Conservation (phyloP, 92 coral and sea anemone genomes). For the Umimayanthus chanpuru region DNA sequence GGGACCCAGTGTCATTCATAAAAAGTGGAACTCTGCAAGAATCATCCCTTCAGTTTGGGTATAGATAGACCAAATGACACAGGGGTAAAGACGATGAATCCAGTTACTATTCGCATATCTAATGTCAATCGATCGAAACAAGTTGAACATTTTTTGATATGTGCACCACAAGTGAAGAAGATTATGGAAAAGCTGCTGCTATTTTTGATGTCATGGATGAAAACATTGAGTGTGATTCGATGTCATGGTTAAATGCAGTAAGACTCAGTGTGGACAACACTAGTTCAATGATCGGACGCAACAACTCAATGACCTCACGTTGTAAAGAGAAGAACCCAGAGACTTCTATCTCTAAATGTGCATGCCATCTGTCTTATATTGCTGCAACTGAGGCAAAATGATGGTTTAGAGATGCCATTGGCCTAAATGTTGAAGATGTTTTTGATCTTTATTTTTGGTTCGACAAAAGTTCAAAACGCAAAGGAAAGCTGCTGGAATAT, state of each 20-base stretch:
- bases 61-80: slow-evolving; percentile 62
- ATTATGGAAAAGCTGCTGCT: slow-evolving; percentile 51
- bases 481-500: too few species aligned
- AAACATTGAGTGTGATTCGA: slow-evolving; percentile 44
- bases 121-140: slow-evolving; percentile 57
- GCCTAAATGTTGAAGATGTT: slow-evolving; percentile 52
- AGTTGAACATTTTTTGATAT: too few species aligned
- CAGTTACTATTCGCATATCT: slow-evolving; percentile 55
- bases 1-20: slow-evolving; percentile 45
- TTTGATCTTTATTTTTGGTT: slow-evolving; percentile 55
- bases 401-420: slow-evolving; percentile 38
- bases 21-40: slow-evolving; percentile 51
- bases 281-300: slow-evolving; percentile 57
- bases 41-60: slow-evolving; percentile 67
- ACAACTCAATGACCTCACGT: slow-evolving; percentile 58
- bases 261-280: slow-evolving; percentile 59
- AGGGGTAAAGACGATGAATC: slow-evolving; percentile 55
- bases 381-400: slow-evolving; percentile 52
- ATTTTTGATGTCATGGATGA: slow-evolving; percentile 53
- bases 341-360: slow-evolving; percentile 45
- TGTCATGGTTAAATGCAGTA: slow-evolving; percentile 56
- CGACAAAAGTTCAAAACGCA: slow-evolving; percentile 50
- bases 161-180: slow-evolving; percentile 64
- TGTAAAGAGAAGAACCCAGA: slow-evolving; percentile 39
- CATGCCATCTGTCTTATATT: slow-evolving; percentile 61